Percentiles rank a stretch among this genome's conserved stretches.
Conservation (phyloP, 2,113 vertebrate genomes). For the Campylorhamphus procurvoides region DNA sequence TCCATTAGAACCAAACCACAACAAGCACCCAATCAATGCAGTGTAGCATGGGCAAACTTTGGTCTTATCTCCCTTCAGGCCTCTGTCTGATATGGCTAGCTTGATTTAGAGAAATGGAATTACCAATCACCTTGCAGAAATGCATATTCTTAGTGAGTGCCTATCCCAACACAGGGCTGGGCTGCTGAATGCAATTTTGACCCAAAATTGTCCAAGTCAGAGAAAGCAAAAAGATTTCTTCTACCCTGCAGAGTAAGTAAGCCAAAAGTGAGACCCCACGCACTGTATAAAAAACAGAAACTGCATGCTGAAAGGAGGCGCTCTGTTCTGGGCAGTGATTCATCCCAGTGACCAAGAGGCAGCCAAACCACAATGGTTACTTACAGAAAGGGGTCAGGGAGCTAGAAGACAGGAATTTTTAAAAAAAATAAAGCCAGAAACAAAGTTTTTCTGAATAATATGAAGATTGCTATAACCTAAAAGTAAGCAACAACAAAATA, state of each 20-base stretch:
- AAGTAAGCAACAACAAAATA: constrained; percentile 1
- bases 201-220: neutral
- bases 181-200: neutral
- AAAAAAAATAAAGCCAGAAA: neutral
- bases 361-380: constrained; percentile 48
- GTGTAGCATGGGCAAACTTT: fast-evolving
- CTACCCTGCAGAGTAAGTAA: neutral
- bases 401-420: constrained; percentile 14
- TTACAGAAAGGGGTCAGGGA: constrained; percentile 32
- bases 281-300: neutral
- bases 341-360: neutral
- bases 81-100: neutral
- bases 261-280: neutral
- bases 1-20: neutral
- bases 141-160: neutral
- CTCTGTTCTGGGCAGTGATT: constrained; percentile 17
- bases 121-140: neutral
- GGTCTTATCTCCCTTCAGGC: neutral
- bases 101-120: neutral
- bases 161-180: neutral
- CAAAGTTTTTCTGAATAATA: neutral
- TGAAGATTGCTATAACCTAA: neutral
- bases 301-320: neutral
- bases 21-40: neutral
- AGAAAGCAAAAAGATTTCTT: neutral